A percentile compares a stretch with the other conserved stretches of the same genome.
These are phyloP conservation scores for Gyps fulvus DNA, from an alignment of 2,113 vertebrate genomes.

Conservation along the genomic window DNA sequence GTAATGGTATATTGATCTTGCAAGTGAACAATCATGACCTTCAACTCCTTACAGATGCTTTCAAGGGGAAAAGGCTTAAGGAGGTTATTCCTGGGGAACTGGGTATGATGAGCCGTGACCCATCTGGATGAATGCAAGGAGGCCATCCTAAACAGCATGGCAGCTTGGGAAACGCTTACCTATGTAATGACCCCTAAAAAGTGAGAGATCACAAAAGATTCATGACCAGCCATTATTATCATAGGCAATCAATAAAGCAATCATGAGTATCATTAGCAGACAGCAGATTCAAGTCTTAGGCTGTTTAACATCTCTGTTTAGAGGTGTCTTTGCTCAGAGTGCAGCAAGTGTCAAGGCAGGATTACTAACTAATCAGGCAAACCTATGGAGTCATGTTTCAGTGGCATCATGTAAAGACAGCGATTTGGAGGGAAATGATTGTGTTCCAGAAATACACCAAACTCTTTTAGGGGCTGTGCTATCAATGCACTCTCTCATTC, in stretches of 20 bases:
- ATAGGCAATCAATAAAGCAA: constrained; percentile 64
- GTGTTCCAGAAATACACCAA: not conserved
- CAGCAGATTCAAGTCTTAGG: not conserved
- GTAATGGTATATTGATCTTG: constrained; percentile 76
- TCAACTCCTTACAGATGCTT: constrained; percentile 69
- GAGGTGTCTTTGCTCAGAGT: not conserved
- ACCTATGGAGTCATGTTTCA: not conserved
- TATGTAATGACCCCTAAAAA: constrained; percentile 10
- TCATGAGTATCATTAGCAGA: constrained; percentile 48
- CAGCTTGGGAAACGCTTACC: constrained; percentile 28
- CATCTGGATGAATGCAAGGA: not conserved
- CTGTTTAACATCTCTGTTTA: not conserved
- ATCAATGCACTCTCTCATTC: not conserved
- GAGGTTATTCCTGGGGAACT: constrained; percentile 47
- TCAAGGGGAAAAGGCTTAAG: constrained; percentile 63
- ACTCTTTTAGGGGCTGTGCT: not conserved
- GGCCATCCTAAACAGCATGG: constrained; percentile 19
- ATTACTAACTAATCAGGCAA: not conserved
- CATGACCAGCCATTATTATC: constrained; percentile 20
- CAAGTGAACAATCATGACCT: constrained; percentile 73
- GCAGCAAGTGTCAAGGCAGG: not conserved
- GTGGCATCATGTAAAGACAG: not conserved
- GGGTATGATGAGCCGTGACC: not conserved
- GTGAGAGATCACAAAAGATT: constrained; percentile 29
- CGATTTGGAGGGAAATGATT: not conserved